Evolutionary conservation across 2,797 vertebrate genomes (phyloP).

Genomic region (Parambassis ranga): DNA sequence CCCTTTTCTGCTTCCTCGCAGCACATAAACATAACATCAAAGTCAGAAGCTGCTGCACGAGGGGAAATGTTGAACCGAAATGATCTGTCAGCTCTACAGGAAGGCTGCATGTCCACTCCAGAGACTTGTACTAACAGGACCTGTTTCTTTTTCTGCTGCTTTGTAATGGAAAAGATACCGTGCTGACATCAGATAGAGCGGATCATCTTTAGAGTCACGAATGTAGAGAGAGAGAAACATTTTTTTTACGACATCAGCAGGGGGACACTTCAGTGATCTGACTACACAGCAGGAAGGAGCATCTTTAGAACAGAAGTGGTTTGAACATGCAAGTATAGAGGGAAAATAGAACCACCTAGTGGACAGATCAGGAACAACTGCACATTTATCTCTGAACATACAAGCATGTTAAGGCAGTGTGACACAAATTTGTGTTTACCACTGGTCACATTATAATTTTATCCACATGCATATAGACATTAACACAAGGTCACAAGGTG

Average conservation of each 20-base stretch:
- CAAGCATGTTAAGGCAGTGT: too few species aligned
- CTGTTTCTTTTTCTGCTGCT: constrained; percentile 11
- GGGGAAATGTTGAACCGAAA: constrained; percentile 30
- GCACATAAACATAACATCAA: constrained; percentile 36
- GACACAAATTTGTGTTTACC: too few species aligned
- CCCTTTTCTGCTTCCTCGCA: neutral
- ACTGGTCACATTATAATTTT: too few species aligned
- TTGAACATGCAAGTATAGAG: neutral
- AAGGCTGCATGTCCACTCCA: constrained; percentile 19
- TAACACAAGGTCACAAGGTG: too few species aligned
- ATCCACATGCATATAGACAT: too few species aligned
- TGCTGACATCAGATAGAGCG: constrained; percentile 35
- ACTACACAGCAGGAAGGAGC: constrained; percentile 23
- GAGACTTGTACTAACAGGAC: constrained; percentile 28
- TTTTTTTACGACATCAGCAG: constrained; percentile 41
- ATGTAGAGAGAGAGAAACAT: neutral
- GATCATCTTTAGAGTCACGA: constrained; percentile 6
- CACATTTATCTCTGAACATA: neutral
- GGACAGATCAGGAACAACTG: neutral
- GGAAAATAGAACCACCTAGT: constrained; percentile 8
- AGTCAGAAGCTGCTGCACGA: constrained; percentile 4
- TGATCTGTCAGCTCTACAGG: constrained; percentile 50
- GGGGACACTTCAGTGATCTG: constrained; percentile 14
- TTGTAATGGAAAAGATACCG: constrained; percentile 32
- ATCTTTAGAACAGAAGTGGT: neutral